Conservation (phyloP, 2,888 invertebrate species). For the Pasiphila rectangulata region DNA sequence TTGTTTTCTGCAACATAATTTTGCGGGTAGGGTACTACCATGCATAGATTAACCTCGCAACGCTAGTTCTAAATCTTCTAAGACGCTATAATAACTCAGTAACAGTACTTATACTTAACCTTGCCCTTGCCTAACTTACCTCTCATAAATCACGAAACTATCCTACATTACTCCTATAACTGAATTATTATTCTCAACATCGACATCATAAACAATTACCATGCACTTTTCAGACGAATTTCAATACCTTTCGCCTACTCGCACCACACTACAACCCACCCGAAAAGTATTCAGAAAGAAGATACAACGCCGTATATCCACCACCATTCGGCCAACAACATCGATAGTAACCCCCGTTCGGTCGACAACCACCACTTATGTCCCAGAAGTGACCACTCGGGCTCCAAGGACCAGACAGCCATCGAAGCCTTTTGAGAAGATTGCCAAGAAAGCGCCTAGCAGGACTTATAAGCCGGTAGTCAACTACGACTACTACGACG, state of each 20-base stretch:
- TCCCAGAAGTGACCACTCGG: conserved; percentile 20
- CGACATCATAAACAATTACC: conserved; percentile 5
- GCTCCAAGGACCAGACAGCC: conserved; percentile 33
- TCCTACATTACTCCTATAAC: neutral
- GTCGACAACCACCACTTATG: conserved; percentile 28
- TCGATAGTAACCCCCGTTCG: conserved; percentile 15
- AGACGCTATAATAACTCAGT: neutral
- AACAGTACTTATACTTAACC: neutral
- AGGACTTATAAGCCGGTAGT: conserved; percentile 56
- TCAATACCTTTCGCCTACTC: conserved; percentile 70
- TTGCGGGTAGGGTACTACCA: neutral
- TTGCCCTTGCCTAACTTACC: neutral
- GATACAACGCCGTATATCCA: conserved; percentile 59
- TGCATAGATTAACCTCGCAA: neutral
- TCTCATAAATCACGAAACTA: conserved; percentile 3
- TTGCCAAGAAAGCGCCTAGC: conserved; percentile 42
- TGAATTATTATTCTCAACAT: neutral
- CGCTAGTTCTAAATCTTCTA: no score
- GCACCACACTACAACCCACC: conserved; percentile 55
- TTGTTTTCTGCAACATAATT: neutral
- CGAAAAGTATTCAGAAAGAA: conserved; percentile 58
- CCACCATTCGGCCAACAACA: conserved; percentile 52
- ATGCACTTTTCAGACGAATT: conserved; percentile 59
- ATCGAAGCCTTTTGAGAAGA: conserved; percentile 55
- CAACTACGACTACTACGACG: conserved; percentile 87